Evolutionary conservation across 1,140 invertebrate species (phyloP), one percentile per base, ranked within the genome.

Genomic region (Lepidostoma basale): DNA sequence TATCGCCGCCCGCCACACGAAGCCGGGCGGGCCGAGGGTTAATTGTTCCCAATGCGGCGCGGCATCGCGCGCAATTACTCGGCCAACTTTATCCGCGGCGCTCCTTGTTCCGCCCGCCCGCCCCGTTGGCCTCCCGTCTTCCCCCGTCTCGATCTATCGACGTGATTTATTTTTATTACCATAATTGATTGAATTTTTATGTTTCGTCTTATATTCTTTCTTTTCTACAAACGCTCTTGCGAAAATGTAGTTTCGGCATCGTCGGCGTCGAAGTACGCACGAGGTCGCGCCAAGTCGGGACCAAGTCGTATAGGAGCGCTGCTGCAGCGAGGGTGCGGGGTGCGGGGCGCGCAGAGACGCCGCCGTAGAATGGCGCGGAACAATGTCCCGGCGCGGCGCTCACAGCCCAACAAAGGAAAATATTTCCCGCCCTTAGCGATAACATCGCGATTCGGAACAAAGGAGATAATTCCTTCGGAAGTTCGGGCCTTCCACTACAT

Each of bases 1-100:
- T 44, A 64, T 52, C 62, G 30, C 44, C 28, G 44, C 52, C 47
- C 52, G 62, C 45, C 45, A 58, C 60, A 56, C 67, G 67, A 63
- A 56, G 54, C 67, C 67, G 60, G 58, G 59, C 60, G 60, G n/a
- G n/a, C n/a, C n/a, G n/a, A n/a, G n/a, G n/a, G 67, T 69, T 69
- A 69, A 69, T 69, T 69, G 67, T 58, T 56, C 67, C 67, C 59
- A 63, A 54, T 62, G 40, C 59, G 59, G 67, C 67, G 67, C 59
- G 33, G 56, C 30, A 59, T 59, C 22, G 56, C 56, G 56, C 56
- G 33, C 56, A 59, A 58, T 63, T 69, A 69, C 67, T 69, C 56
- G 54, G 59, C 67, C 63, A 69, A 69, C 67, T 69, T 69, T 56
- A 52, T 63, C 59, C 60, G 67, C 58, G 44, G 60, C 39, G 39